These are phyloP conservation scores for Raja brachyura DNA, from an alignment of 2,113 vertebrate genomes.

Conservation along the genomic window DNA sequence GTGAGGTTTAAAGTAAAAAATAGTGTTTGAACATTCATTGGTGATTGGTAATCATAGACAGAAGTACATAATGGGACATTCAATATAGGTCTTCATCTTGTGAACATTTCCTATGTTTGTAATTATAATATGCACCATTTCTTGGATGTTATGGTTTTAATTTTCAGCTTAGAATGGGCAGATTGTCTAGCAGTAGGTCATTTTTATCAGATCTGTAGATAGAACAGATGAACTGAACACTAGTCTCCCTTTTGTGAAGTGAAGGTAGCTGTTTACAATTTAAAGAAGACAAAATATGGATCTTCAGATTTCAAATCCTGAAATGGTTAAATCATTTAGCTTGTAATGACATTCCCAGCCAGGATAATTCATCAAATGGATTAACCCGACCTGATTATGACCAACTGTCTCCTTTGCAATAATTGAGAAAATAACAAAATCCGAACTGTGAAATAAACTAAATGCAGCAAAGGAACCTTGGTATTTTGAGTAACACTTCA, in stretches of 20 bases:
- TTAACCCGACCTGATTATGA: background rate
- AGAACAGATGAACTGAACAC: background rate
- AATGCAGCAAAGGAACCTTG: background rate
- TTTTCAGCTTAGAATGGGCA: too few species aligned
- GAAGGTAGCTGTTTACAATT: too few species aligned
- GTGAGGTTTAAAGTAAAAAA: too few species aligned
- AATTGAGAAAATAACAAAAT: background rate
- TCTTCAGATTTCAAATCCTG: background rate
- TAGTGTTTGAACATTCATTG: too few species aligned
- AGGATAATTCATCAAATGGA: background rate
- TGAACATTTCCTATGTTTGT: too few species aligned
- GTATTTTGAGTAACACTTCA: background rate
- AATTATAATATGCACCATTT: too few species aligned
- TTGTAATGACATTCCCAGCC: background rate
- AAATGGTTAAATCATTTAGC: background rate
- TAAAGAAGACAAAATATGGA: background rate
- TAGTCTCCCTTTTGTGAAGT: background rate
- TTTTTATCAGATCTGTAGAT: background rate
- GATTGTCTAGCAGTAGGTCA: too few species aligned
- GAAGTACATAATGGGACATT: too few species aligned
- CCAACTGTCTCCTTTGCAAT: background rate
- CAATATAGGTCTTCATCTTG: too few species aligned
- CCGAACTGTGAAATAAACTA: background rate
- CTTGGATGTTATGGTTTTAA: too few species aligned
- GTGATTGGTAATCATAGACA: too few species aligned